Conservation (phyloP, 2,888 invertebrate genomes). For the Pristionchus arcanus region DNA sequence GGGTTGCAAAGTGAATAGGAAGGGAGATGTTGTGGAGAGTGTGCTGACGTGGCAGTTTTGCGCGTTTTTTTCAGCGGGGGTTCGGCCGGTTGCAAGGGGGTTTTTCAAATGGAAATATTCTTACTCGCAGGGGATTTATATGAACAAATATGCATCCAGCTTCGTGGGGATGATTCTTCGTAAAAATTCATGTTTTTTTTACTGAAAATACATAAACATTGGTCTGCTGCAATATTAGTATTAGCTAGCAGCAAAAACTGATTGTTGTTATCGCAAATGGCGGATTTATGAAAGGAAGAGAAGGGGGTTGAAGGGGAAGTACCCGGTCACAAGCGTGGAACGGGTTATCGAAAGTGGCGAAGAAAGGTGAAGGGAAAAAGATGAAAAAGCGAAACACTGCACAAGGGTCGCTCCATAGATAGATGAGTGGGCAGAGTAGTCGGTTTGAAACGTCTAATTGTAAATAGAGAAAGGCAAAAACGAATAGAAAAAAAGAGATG, state of each 20-base stretch:
- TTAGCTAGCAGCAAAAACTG: too few relatives aligned
- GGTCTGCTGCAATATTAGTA: too few relatives aligned
- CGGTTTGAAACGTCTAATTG: background rate
- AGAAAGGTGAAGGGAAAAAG: background rate
- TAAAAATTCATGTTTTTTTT: too few relatives aligned
- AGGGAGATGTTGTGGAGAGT: background rate
- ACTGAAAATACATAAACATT: too few relatives aligned
- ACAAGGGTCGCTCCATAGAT: background rate
- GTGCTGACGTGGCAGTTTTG: constrained; percentile 19
- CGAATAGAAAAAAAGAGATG: background rate
- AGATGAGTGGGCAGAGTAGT: background rate
- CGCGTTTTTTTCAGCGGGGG: background rate
- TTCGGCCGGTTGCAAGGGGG: too few relatives aligned
- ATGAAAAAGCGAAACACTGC: constrained; percentile 17
- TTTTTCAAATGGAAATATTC: too few relatives aligned
- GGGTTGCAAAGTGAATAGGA: background rate
- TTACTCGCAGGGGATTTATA: too few relatives aligned
- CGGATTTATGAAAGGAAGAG: background rate
- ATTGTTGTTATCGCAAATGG: background rate
- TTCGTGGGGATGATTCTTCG: background rate
- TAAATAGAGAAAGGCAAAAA: background rate
- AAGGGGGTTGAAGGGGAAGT: background rate
- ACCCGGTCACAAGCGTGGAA: background rate
- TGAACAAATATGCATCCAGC: too few relatives aligned
- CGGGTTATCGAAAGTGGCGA: constrained; percentile 31